Conservation (phyloP, 2,113 vertebrate genomes). For the Festucalex cinctus region DNA sequence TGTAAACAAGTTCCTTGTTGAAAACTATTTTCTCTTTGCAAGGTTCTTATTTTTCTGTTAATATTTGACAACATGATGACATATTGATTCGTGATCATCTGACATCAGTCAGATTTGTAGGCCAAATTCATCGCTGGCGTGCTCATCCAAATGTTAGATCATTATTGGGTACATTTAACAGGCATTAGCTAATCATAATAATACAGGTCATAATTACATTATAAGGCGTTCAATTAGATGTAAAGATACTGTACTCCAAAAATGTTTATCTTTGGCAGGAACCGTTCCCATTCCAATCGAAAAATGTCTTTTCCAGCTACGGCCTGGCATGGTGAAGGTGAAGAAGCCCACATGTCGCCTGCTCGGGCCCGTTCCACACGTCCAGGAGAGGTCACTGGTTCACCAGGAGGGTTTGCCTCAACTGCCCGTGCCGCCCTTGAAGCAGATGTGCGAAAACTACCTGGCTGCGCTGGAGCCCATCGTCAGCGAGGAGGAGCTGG, state of each 20-base stretch:
- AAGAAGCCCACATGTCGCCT: slow-evolving; percentile 71
- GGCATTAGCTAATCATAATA: background rate
- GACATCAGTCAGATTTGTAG: background rate
- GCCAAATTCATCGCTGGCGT: background rate
- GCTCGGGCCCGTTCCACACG: slow-evolving; percentile 73
- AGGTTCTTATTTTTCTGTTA: background rate
- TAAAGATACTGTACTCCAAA: background rate
- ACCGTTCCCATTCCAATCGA: background rate
- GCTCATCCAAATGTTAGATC: background rate
- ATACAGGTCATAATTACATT: no score
- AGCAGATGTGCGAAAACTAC: slow-evolving; percentile 86
- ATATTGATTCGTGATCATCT: slow-evolving; percentile 14
- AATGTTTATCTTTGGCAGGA: background rate
- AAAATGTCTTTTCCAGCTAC: slow-evolving; percentile 52
- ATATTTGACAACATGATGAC: slow-evolving; percentile 17
- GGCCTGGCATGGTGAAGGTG: slow-evolving; percentile 70
- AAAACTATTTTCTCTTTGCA: background rate
- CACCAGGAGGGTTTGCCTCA: slow-evolving; percentile 69
- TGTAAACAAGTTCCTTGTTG: background rate
- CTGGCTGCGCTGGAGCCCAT: slow-evolving; percentile 84
- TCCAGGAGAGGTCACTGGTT: slow-evolving; percentile 71
- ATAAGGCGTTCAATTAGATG: background rate
- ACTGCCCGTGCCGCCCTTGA: slow-evolving; percentile 76
- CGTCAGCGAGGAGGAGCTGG: slow-evolving; percentile 84
- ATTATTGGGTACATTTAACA: no score